A percentile compares a stretch with the other conserved stretches of the same genome.
These are phyloP conservation scores for Mesembrinibis cayennensis DNA, from an alignment of 2,113 vertebrate species.

Conservation along the genomic window DNA sequence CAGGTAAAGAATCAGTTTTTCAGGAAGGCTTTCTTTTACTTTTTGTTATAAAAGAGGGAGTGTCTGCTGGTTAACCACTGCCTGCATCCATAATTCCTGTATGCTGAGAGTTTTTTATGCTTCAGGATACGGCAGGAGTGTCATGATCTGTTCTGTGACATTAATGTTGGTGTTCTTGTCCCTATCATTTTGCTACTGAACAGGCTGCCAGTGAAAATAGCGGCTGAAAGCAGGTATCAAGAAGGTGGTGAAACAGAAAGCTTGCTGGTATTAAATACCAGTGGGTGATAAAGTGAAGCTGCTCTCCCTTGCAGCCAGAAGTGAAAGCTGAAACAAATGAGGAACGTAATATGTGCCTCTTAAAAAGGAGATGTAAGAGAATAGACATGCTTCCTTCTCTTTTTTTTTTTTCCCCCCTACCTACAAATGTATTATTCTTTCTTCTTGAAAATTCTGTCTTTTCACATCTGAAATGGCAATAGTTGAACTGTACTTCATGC, in stretches of 20 bases:
- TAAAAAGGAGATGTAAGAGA: not conserved
- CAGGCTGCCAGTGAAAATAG: not conserved
- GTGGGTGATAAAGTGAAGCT: not conserved
- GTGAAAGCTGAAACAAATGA: not conserved
- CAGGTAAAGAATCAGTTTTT: not conserved
- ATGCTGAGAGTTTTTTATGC: not conserved
- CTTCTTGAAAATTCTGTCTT: not conserved
- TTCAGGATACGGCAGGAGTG: not conserved
- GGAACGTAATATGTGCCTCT: not conserved
- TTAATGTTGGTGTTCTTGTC: not conserved
- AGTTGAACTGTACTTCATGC: not conserved
- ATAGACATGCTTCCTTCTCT: not conserved
- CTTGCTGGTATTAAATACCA: not conserved
- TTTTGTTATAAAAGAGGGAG: not conserved
- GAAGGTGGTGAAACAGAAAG: not conserved
- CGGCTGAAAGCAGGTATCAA: not conserved
- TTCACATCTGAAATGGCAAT: not conserved
- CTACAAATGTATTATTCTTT: not conserved
- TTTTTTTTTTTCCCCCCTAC: no score
- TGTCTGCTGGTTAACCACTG: not conserved
- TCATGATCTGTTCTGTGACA: not conserved
- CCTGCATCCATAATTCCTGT: not conserved
- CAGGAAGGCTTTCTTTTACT: not conserved
- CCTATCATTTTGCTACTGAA: not conserved
- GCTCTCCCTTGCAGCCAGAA: not conserved